Evolutionary conservation across 2,113 vertebrate species (phyloP).

Genomic region (Tachysurus fulvidraco): DNA sequence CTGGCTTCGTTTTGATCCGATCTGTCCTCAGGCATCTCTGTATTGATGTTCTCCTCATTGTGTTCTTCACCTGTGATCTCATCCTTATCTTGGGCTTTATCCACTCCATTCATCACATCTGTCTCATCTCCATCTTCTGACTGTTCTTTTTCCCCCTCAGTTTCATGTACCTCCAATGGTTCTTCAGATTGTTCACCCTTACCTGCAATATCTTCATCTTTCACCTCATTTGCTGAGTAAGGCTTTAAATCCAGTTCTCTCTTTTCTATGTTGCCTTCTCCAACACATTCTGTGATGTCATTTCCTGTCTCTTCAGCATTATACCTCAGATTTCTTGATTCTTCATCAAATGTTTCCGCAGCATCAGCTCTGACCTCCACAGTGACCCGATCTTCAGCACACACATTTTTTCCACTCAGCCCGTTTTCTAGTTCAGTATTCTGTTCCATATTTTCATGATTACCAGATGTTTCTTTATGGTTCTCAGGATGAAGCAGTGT

Average conservation of each 20-base stretch:
- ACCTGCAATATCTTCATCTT: not conserved
- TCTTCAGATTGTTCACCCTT: not conserved
- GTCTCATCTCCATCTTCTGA: constrained; percentile 29
- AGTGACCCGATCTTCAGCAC: constrained; percentile 14
- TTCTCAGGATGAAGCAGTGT: constrained; percentile 47
- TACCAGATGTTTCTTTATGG: constrained; percentile 52
- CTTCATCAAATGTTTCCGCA: not conserved
- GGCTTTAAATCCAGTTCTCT: not conserved
- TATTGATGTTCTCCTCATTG: not conserved
- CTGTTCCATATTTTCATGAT: constrained; percentile 24
- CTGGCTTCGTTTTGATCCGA: not conserved
- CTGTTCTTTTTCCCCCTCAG: rapidly evolving
- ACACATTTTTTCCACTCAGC: constrained; percentile 27
- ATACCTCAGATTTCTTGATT: constrained; percentile 12
- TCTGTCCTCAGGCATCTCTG: not conserved
- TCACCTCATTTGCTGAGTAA: not conserved
- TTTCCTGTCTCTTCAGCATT: not conserved
- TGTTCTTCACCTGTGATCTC: not conserved
- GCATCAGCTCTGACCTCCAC: not conserved
- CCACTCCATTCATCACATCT: not conserved
- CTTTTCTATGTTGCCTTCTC: not conserved
- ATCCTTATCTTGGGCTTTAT: not conserved
- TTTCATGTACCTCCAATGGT: not conserved
- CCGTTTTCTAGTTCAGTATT: constrained; percentile 39
- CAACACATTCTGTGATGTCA: not conserved